Evolutionary conservation across 2,888 invertebrate genomes (phyloP).

Genomic region (Drosophila suboccidentalis): DNA sequence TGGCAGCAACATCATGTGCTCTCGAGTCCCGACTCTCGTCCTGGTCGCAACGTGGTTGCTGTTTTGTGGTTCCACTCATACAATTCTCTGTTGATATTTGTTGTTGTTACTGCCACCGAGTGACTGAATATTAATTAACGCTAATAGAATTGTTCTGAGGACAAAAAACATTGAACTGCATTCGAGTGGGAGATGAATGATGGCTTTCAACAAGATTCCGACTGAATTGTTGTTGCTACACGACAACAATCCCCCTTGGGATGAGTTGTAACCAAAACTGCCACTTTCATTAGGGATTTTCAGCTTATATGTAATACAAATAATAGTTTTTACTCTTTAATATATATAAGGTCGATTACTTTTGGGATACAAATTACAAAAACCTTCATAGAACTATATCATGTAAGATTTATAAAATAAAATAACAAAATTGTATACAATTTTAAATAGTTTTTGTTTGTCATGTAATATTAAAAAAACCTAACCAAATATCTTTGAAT

Average conservation of each 20-base stretch:
- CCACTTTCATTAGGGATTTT: not conserved
- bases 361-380: too few relatives aligned
- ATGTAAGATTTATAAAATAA: too few relatives aligned
- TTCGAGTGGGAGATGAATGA: conserved; percentile 58
- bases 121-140: conserved; percentile 76
- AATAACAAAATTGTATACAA: too few relatives aligned
- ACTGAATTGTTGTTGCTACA: conserved; percentile 37
- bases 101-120: conserved; percentile 46
- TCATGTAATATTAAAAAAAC: too few relatives aligned
- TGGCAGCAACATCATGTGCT: conserved; percentile 43
- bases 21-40: conserved; percentile 24
- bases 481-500: too few relatives aligned
- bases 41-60: conserved; percentile 51
- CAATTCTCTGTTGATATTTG: conserved; percentile 37
- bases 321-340: not conserved
- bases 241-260: conserved; percentile 5
- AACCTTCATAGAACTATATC: too few relatives aligned
- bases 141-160: conserved; percentile 71
- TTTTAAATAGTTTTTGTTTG: too few relatives aligned
- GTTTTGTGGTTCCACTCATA: conserved; percentile 45
- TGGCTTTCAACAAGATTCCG: conserved; percentile 55
- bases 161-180: conserved; percentile 52
- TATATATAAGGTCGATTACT: too few relatives aligned
- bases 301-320: not conserved
- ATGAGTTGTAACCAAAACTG: conserved; percentile 13